Conservation (phyloP, 2,797 vertebrate genomes). For the Malurus leucopterus region DNA sequence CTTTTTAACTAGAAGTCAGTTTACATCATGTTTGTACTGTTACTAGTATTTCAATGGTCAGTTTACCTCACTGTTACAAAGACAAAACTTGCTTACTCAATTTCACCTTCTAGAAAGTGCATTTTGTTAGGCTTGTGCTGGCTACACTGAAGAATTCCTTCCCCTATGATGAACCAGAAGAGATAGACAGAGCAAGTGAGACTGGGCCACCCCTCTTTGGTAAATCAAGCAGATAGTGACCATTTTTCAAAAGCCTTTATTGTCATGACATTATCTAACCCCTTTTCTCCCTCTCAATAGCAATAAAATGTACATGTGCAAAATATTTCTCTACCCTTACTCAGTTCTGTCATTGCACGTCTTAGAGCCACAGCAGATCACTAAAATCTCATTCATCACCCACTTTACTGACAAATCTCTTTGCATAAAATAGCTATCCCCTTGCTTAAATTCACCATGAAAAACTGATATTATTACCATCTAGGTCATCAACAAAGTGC, state of each 20-base stretch:
- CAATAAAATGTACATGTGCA: background rate
- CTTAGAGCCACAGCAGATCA: background rate
- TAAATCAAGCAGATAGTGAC: background rate
- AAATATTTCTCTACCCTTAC: background rate
- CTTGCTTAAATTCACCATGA: background rate
- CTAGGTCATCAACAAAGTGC: background rate
- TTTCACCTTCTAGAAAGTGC: background rate
- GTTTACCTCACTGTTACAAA: background rate
- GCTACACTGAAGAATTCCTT: background rate
- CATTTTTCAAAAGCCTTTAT: background rate
- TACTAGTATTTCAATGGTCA: background rate
- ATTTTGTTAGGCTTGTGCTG: background rate
- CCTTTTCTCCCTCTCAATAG: background rate
- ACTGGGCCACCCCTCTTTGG: background rate
- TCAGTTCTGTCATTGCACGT: rapidly evolving
- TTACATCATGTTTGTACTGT: background rate
- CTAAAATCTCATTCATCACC: background rate
- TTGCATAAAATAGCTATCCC: background rate
- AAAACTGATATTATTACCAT: background rate
- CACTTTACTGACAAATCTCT: background rate
- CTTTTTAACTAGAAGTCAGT: background rate
- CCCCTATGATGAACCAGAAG: background rate
- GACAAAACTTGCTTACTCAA: background rate
- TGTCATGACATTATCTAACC: background rate
- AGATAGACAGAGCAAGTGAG: rapidly evolving